phyloP scores from a whole-genome alignment of 2,113 vertebrate species.

The Platycercus adscitus region DNA sequence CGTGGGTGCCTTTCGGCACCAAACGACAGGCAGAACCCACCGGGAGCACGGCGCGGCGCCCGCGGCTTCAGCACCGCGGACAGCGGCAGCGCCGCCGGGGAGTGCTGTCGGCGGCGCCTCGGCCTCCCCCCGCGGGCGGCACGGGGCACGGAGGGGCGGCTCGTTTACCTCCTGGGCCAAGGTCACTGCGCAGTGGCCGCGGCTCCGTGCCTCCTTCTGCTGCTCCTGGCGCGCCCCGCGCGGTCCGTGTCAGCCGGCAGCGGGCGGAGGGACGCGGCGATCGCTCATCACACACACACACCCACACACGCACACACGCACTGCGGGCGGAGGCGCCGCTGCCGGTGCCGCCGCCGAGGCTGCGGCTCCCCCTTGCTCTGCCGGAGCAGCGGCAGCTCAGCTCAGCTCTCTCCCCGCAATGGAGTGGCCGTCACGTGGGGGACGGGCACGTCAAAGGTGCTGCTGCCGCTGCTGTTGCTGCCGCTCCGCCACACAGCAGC shows the following conservation, averaged over 20 bases:
- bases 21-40: neutral
- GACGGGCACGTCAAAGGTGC: constrained; percentile 69
- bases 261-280: constrained; percentile 58
- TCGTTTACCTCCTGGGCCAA: constrained; percentile 75
- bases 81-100: neutral
- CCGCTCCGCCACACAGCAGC: constrained; percentile 24
- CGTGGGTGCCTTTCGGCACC: neutral
- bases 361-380: constrained; percentile 46
- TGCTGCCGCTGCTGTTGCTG: neutral
- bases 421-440: constrained; percentile 71
- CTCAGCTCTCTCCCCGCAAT: constrained; percentile 49
- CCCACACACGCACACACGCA: constrained; percentile 11
- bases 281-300: constrained; percentile 65
- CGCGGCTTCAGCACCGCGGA: constrained; percentile 15
- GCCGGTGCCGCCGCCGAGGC: constrained; percentile 8
- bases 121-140: neutral
- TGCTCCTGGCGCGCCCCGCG: constrained; percentile 39
- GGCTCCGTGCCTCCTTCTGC: constrained; percentile 23
- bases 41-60: neutral
- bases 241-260: constrained; percentile 70
- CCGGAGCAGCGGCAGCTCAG: constrained; percentile 47
- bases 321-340: constrained; percentile 45
- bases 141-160: neutral
- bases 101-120: neutral
- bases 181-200: constrained; percentile 65